phyloP scores from a whole-genome alignment of 1,140 invertebrate species.

The Meteorus sp. region DNA sequence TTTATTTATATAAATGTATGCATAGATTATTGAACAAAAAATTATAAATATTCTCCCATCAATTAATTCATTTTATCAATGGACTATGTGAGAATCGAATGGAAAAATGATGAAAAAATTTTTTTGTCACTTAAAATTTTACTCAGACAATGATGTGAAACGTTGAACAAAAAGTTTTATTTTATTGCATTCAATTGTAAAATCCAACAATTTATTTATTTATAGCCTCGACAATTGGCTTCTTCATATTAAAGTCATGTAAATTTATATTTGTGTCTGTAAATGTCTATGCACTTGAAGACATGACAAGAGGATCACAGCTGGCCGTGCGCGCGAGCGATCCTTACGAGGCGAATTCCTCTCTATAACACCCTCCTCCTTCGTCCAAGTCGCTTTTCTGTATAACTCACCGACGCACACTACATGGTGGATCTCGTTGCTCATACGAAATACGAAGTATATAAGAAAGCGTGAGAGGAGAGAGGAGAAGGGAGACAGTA shows the following conservation, averaged over 20 bases:
- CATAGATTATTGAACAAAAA: no score
- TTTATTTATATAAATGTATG: no score
- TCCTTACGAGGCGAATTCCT: conserved; percentile 47
- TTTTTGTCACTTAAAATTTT: no score
- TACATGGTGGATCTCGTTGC: background rate
- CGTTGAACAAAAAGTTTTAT: no score
- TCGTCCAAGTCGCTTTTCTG: conserved; percentile 4
- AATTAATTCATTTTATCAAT: background rate
- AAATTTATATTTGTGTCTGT: conserved; percentile 30
- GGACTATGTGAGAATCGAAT: no score
- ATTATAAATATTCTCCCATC: no score
- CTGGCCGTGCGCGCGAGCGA: conserved; percentile 26
- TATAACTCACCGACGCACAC: background rate
- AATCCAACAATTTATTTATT: conserved; percentile 35
- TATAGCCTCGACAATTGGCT: conserved; percentile 38
- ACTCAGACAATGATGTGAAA: no score
- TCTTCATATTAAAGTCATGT: conserved; percentile 25
- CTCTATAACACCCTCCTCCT: conserved; percentile 10
- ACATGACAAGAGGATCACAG: conserved; percentile 31
- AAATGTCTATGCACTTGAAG: conserved; percentile 27
- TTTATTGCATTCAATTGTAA: no score
- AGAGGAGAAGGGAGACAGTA: background rate
- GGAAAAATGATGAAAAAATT: no score
- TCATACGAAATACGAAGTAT: background rate
- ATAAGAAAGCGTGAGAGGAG: background rate